A percentile compares a stretch with the other conserved stretches of the same genome.
phyloP scores from a whole-genome alignment of 2,797 vertebrate species.

The Micromesistius poutassou region DNA sequence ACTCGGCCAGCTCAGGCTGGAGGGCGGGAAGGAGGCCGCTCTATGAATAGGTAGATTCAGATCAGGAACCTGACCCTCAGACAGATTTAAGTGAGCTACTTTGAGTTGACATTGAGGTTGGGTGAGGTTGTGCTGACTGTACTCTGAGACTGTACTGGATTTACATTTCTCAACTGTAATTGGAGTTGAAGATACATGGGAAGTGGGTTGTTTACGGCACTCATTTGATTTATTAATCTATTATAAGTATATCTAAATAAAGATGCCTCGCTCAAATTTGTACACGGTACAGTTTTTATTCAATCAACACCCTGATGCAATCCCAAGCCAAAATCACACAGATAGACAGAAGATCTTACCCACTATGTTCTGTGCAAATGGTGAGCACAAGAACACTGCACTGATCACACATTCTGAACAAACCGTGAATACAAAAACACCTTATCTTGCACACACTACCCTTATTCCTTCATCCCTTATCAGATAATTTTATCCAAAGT shows the following conservation, averaged over 20 bases:
- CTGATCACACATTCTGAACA: neutral
- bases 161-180: neutral
- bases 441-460: neutral
- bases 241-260: neutral
- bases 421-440: neutral
- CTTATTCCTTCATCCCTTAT: neutral
- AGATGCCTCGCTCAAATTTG: neutral
- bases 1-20: neutral
- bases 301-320: conserved; percentile 1
- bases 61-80: neutral
- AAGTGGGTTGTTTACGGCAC: neutral
- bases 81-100: neutral
- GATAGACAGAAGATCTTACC: neutral
- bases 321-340: neutral
- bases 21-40: neutral
- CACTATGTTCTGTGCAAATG: neutral
- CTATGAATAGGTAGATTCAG: neutral
- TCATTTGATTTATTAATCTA: neutral
- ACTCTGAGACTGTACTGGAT: neutral
- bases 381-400: neutral
- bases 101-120: neutral
- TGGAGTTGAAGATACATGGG: neutral
- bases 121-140: neutral
- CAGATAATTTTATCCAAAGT: neutral
- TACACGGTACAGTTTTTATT: neutral